A percentile compares a stretch with the other conserved stretches of the same genome.
Evolutionary conservation across 1,140 invertebrate genomes (phyloP).

Genomic region (Brachionus manjavacas): DNA sequence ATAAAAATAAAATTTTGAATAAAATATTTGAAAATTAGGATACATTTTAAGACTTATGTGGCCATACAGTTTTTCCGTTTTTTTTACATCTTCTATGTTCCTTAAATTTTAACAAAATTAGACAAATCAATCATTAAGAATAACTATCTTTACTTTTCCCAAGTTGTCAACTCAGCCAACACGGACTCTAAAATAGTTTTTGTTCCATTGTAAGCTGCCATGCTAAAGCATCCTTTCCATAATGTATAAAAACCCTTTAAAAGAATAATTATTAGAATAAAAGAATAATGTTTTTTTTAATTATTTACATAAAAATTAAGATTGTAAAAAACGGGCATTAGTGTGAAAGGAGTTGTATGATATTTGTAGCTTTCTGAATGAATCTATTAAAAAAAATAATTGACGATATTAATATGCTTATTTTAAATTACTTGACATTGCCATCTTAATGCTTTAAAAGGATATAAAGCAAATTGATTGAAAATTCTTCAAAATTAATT

Average conservation of each 20-base stretch:
- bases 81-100: slow-evolving; percentile 29
- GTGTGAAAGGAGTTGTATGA: slow-evolving; percentile 23
- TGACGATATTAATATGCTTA: background rate
- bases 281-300: too few species aligned
- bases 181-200: slow-evolving; percentile 31
- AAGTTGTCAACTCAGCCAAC: slow-evolving; percentile 11
- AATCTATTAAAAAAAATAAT: background rate
- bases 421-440: slow-evolving; percentile 32
- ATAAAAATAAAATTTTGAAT: background rate
- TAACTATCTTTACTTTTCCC: slow-evolving; percentile 15
- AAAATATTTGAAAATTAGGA: background rate
- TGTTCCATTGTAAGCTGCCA: slow-evolving; percentile 23
- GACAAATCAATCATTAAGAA: background rate
- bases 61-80: slow-evolving; percentile 29
- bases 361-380: slow-evolving; percentile 36
- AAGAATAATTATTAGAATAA: too few species aligned
- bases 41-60: slow-evolving; percentile 34
- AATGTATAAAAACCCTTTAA: slow-evolving; percentile 12
- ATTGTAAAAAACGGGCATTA: slow-evolving; percentile 41
- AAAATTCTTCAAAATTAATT: background rate
- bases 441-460: slow-evolving; percentile 28
- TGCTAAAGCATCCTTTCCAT: slow-evolving; percentile 35
- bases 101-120: background rate
- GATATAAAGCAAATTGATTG: slow-evolving; percentile 34
- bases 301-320: slow-evolving; percentile 25